Evolutionary conservation across 1,140 invertebrate species (phyloP), one percentile per base, ranked within the genome.

Genomic region (Anastrepha obliqua): DNA sequence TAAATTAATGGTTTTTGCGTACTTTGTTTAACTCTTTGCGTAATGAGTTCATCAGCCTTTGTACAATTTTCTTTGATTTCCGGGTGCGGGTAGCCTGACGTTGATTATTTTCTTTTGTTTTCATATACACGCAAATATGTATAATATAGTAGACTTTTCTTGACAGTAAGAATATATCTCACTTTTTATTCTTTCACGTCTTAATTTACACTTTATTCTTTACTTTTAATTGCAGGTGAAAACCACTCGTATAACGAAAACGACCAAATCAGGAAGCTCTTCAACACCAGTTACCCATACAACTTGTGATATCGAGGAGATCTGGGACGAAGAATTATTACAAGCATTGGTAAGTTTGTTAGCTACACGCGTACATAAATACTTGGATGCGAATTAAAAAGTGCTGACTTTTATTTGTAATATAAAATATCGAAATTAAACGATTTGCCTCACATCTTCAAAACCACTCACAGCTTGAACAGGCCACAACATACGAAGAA

Each of bases 401-500:
- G 9, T 29, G 29, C 29, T 29, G 29, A 29, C 65, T 67, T 67
- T 67, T 42, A 67, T 29, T 15, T 67, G 39, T 29, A 29, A 13
- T 55, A 11, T 42, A 42, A 74, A 47, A 74, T n/a, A 13, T 70
- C 11, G 29, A 70, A 70, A 70, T 70, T 70, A 74, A 74, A 74
- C 13, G 44, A 44, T 47, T 15, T 13, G 15, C 39, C 42, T 74
- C 15, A 74, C 39, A 74, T 15, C 59, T 70, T 42, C 13, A 13
- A 64, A 78, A 67, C 59, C 20, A 87, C 89, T 95, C 95, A 39
- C 93, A 98, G 97, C 95, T 98, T 94, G 97, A 97, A 93, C 95
- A 96, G 93, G 96, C 97, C 92, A 96, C 95, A 89, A 96, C 97
- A 91, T 98, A 97, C 96, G 97, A 98, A 93, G 96, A 97, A 92